Evolutionary conservation across 2,797 vertebrate genomes (phyloP), one percentile per base, ranked within the genome.

Genomic region (Telmatherina bonti): DNA sequence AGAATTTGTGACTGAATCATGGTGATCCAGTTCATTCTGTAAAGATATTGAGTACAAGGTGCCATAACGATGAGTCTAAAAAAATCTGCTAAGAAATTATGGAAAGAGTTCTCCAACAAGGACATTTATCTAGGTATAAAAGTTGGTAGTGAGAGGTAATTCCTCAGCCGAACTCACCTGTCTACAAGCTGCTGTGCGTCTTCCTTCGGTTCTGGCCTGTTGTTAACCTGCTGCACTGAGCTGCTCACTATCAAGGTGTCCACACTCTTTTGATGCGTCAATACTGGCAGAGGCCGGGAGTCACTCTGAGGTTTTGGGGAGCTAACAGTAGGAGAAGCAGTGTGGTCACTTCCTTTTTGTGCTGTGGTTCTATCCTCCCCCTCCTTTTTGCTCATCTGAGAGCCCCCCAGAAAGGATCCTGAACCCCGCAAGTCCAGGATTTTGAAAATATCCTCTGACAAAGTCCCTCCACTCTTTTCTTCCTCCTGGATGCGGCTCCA

Each of bases 361-460:
- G 66, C 13, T 1, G 20, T 60, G 2, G 30, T 24, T 31, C 59
- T 74, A 3, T 81, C 61, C n/a, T 64, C 81, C 18, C 5, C 71
- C n/a, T 83, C 82, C 20, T 76, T 86, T 1, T 43, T 62, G 8
- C 61, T 76, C 60, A 63, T 16, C 58, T 60, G 65, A 7, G 85
- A 70, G 9, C 45, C 51, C 58, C 85, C 58, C 4, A 80, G 90
- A 0, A 81, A 78, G 0, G 70, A 77, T 1, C 84, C 85, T 0
- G n/a, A 74, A 29, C 92, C 81, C 62, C 96, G 93, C n/a, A 95
- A 81, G 79, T 96, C 95, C 0, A 96, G 88, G 61, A 94, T 88
- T 86, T 94, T 96, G 9, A 93, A 94, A 66, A 97, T 94, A 63
- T 96, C 96, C n/a, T 98, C 96, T 1, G 97, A 98, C 56, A 97